Evolutionary conservation across 2,888 invertebrate genomes (phyloP), one percentile per base, ranked within the genome.

Genomic region (Chymomyza amoena): DNA sequence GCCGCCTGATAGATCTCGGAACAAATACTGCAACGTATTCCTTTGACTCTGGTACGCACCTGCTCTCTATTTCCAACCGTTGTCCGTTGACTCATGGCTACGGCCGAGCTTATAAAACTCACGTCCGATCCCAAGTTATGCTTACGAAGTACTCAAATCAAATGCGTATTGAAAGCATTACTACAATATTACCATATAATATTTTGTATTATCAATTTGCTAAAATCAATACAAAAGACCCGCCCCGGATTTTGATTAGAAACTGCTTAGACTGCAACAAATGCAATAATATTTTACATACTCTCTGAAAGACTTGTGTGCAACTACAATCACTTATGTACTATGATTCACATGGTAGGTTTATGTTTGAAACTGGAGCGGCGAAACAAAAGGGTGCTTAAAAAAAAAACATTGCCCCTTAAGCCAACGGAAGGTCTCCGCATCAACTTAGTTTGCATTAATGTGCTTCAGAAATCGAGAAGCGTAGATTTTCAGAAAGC

Each of bases 1-100:
- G 67, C 10, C 0, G 28, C 15, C 0, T 54, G 63, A 57, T 76
- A 82, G 2, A 62, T 61, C 25, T 84, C 87, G 64, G 73, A 72
- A 45, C 84, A 84, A 16, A 84, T 84, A 13, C 39, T 45, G 39
- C 39, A 45, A 45, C 13, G 39, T 45, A 45, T 45, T 13, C 39
- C 39, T 2, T 32, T 32, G 32, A 1, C 2, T 6, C 6, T 45
- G 10, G 10, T 45, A 45, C 0, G 39, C 39, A 13, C 39, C 39
- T 13, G 10, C 10, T 10, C 6, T 13, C 25, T 25, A 4, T 3
- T 45, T 45, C 39, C 39, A 10, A 45, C 10, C 13, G 13, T 13
- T 45, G 13, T 13, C 10, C 39, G 13, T 4, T 13, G 39, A 45
- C 39, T 45, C 39, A 45, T 45, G 13, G 39, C 13, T 13, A 45